Evolutionary conservation across 2,797 vertebrate genomes (phyloP).

Genomic region (Columba guinea): DNA sequence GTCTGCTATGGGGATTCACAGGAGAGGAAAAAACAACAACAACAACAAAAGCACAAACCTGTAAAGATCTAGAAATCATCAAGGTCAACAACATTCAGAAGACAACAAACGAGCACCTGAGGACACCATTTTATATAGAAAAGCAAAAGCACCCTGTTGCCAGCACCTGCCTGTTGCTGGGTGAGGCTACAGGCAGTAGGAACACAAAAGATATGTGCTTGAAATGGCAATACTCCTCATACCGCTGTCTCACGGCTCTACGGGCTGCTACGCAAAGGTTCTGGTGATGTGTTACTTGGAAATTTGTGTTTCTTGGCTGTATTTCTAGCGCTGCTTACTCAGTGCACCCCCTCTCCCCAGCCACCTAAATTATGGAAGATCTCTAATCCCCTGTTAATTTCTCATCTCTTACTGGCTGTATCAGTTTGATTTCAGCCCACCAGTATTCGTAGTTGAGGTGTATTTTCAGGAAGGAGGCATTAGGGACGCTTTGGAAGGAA

Average conservation of each 20-base stretch:
- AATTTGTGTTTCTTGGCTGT: not conserved
- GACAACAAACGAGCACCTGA: not conserved
- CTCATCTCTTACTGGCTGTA: not conserved
- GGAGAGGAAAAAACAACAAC: too few relatives aligned
- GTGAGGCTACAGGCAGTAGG: not conserved
- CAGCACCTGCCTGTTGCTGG: not conserved
- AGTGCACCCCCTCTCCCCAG: not conserved
- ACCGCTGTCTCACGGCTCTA: not conserved
- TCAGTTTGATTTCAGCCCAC: not conserved
- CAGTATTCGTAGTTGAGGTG: not conserved
- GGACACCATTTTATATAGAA: not conserved
- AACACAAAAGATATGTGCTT: not conserved
- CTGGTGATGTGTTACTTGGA: not conserved
- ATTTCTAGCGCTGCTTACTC: not conserved
- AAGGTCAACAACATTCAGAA: not conserved
- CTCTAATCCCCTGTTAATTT: not conserved
- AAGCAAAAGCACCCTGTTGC: not conserved
- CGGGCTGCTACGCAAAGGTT: not conserved
- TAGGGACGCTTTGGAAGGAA: not conserved
- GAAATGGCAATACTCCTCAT: not conserved
- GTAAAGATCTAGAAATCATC: not conserved
- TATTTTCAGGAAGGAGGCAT: not conserved
- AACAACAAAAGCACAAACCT: too few relatives aligned
- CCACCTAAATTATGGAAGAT: not conserved
- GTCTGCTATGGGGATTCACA: not conserved